Percentiles rank a stretch among this genome's conserved stretches.
phyloP scores from a whole-genome alignment of 2,113 vertebrate genomes.

The Alethe castanea region DNA sequence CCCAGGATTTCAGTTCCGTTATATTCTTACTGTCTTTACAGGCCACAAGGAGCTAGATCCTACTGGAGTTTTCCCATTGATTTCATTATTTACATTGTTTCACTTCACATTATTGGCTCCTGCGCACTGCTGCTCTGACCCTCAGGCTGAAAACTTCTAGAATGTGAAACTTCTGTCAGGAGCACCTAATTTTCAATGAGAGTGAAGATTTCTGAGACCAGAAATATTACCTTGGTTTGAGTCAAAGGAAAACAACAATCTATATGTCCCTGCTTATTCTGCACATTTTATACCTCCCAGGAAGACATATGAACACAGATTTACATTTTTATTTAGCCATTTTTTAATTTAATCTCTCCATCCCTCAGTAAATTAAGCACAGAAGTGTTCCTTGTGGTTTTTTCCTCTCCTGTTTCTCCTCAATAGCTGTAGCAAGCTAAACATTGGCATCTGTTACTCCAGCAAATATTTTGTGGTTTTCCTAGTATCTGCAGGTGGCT shows the following conservation, averaged over 20 bases:
- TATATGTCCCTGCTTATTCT: not conserved
- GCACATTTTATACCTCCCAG: not conserved
- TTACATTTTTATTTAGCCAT: not conserved
- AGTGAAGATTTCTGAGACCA: not conserved
- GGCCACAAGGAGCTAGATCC: not conserved
- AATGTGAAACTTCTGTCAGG: not conserved
- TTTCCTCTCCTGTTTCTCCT: not conserved
- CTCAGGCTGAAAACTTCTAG: not conserved
- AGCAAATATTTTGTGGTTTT: conserved; percentile 15
- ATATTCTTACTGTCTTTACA: not conserved
- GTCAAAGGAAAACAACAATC: not conserved
- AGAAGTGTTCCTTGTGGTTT: not conserved
- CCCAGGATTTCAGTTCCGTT: not conserved
- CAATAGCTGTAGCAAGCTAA: not conserved
- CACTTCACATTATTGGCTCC: not conserved
- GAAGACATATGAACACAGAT: not conserved
- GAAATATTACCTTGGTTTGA: not conserved
- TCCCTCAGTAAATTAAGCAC: not conserved
- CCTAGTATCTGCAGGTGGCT: conserved; percentile 10
- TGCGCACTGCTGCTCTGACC: not conserved
- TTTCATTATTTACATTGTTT: conserved; percentile 35
- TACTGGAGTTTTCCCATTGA: not conserved
- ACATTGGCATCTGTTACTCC: not conserved
- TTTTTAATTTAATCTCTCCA: not conserved
- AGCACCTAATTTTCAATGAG: not conserved